Evolutionary conservation across 1,140 invertebrate genomes (phyloP), one percentile per base, ranked within the genome.

Genomic region (Laupala kohalensis): DNA sequence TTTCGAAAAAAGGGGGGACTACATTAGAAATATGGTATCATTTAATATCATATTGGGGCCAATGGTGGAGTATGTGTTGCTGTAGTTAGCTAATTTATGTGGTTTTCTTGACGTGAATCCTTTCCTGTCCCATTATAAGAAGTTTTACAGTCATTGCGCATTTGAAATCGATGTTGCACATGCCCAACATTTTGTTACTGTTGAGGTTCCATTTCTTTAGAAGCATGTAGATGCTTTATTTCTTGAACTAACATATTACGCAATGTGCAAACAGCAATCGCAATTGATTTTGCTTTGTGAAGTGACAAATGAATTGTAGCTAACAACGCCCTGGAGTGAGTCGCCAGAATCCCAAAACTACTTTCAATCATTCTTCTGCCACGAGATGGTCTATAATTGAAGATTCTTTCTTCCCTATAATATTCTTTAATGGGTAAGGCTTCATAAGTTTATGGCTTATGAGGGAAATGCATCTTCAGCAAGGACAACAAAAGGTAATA

Each of bases 261-360:
- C n/a, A 69, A 24, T 69, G 4, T 69, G 29, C 28, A 69, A 15
- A 29, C 68, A 12, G 68, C 5, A 25, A 69, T 26, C 25, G 37
- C 12, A 28, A 69, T 6, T 69, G 4, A 5, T 69, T 26, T 69
- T 23, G 37, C 68, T 69, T 69, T 53, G 3, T 28, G 27, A 4
- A 29, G 28, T 28, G 68, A 69, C 15, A 69, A 29, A 24, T 69
- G 29, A 27, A 25, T 53, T 69, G 68, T 69, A n/a, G 68, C 37
- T 69, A 69, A 69, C 27, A 69, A 69, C 25, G 13, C 25, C 25
- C 68, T 5, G 25, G 37, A 3, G 0, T 9, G 28, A 69, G 25
- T 30, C 15, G 68, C 29, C 28, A 69, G 37, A 69, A 69, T 69
- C 25, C 68, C 68, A 69, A 69, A 69, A 30, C 25, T 69, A 29